Percentiles rank a stretch among this genome's conserved stretches.
Evolutionary conservation across 2,888 invertebrate species (phyloP).

Genomic region (Ennomos erosarius): DNA sequence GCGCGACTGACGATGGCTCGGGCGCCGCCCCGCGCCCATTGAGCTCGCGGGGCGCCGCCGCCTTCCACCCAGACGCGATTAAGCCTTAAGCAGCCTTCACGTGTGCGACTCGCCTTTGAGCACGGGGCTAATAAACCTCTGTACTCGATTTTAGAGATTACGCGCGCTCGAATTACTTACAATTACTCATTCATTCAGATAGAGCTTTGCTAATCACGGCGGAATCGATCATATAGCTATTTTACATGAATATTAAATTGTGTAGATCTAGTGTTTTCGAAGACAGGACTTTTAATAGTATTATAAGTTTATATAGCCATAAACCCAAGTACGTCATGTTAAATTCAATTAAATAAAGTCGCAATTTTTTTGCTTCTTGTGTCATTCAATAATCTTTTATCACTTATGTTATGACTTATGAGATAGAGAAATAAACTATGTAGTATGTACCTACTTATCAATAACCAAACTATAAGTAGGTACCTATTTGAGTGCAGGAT

Average conservation of each 20-base stretch:
- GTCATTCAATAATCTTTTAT: too few species aligned
- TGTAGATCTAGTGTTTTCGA: slow-evolving; percentile 1
- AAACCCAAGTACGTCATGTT: too few species aligned
- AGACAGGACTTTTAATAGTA: too few species aligned
- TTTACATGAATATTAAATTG: slow-evolving; percentile 3
- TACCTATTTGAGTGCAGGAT: too few species aligned
- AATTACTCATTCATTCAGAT: slow-evolving; percentile 40
- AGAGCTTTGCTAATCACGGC: slow-evolving; percentile 12
- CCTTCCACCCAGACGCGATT: slow-evolving; percentile 73
- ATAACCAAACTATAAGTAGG: too few species aligned
- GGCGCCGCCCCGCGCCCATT: slow-evolving; percentile 80
- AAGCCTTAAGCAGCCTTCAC: slow-evolving; percentile 76
- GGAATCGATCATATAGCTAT: slow-evolving; percentile 1
- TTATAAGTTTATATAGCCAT: too few species aligned
- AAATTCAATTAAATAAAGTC: too few species aligned
- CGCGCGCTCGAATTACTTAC: slow-evolving; percentile 46
- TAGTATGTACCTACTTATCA: too few species aligned
- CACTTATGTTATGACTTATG: too few species aligned
- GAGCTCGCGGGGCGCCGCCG: slow-evolving; percentile 63
- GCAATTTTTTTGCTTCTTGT: too few species aligned
- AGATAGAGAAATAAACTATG: too few species aligned
- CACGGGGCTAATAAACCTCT: slow-evolving; percentile 72
- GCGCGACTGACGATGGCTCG: slow-evolving; percentile 75
- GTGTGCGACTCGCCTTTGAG: slow-evolving; percentile 62
- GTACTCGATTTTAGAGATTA: slow-evolving; percentile 63